These are phyloP conservation scores for Bryconaethiops microstoma DNA, from an alignment of 2,797 vertebrate genomes.

Conservation along the genomic window DNA sequence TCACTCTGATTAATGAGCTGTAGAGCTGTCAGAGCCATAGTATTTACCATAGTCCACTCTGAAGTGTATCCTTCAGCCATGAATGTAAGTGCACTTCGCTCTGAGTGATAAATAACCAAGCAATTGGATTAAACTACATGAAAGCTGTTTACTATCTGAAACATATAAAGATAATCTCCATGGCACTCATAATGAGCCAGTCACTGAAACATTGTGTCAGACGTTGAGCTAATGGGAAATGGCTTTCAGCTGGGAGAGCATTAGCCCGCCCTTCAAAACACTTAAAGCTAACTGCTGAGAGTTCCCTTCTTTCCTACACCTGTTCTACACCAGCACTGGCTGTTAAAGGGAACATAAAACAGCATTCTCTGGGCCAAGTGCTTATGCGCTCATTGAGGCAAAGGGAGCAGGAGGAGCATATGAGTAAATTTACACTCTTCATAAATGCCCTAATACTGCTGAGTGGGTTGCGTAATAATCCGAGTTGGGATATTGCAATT, in stretches of 20 bases:
- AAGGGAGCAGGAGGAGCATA: conserved; percentile 2
- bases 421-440: conserved; percentile 27
- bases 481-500: conserved; percentile 7
- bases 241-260: conserved; percentile 9
- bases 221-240: conserved; percentile 13
- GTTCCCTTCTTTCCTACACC: conserved; percentile 5
- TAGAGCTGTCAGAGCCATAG: not conserved
- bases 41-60: not conserved
- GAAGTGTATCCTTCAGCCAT: not conserved
- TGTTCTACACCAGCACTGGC: conserved; percentile 31
- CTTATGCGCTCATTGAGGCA: conserved; percentile 22
- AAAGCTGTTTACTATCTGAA: conserved; percentile 18
- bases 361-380: conserved; percentile 14
- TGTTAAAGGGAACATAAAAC: conserved; percentile 24
- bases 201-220: conserved; percentile 17
- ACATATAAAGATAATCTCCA: conserved; percentile 10
- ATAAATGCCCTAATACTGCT: conserved; percentile 35
- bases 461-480: conserved; percentile 29
- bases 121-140: conserved; percentile 13
- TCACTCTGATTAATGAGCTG: not conserved
- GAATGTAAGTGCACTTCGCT: not conserved
- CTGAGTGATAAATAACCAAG: not conserved
- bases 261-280: conserved; percentile 20
- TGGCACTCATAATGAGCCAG: not conserved
- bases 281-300: conserved; percentile 20